Evolutionary conservation across 2,113 vertebrate genomes (phyloP).

Genomic region (Sorex araneus): DNA sequence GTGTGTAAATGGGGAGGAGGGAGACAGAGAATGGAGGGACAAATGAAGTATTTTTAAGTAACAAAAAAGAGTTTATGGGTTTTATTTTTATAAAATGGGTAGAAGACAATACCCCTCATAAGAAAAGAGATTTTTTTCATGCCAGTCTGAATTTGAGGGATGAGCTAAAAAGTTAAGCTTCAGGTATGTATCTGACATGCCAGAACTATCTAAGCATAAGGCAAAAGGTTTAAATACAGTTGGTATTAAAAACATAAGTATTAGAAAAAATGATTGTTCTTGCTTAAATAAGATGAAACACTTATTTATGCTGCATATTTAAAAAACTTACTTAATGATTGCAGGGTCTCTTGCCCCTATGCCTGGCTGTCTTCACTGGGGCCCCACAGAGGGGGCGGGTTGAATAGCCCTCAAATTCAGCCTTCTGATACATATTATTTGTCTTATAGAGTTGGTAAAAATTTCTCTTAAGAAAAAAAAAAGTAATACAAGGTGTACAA

Average conservation of each 20-base stretch:
- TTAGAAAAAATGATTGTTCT: background rate
- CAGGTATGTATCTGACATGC: background rate
- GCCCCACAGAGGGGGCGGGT: no score
- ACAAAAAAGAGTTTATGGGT: background rate
- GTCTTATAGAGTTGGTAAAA: no score
- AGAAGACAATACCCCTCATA: background rate
- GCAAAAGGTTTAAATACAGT: background rate
- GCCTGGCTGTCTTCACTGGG: no score
- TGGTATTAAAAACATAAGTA: background rate
- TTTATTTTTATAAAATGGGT: background rate
- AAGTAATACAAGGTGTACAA: background rate
- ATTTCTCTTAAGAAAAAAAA: background rate
- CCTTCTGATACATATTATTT: no score
- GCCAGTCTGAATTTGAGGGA: constrained; percentile 1
- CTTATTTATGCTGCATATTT: no score
- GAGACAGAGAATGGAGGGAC: background rate
- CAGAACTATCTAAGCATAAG: background rate
- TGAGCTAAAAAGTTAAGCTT: constrained; percentile 6
- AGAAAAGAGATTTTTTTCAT: constrained; percentile 25
- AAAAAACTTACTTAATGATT: no score
- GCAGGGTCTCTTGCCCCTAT: no score
- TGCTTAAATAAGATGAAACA: no score
- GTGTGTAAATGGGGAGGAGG: background rate
- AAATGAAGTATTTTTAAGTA: background rate
- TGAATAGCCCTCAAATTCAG: no score